Percentiles rank a stretch among this genome's conserved stretches.
These are phyloP conservation scores for Meta bourneti DNA, from an alignment of 2,888 invertebrate species.

Conservation along the genomic window DNA sequence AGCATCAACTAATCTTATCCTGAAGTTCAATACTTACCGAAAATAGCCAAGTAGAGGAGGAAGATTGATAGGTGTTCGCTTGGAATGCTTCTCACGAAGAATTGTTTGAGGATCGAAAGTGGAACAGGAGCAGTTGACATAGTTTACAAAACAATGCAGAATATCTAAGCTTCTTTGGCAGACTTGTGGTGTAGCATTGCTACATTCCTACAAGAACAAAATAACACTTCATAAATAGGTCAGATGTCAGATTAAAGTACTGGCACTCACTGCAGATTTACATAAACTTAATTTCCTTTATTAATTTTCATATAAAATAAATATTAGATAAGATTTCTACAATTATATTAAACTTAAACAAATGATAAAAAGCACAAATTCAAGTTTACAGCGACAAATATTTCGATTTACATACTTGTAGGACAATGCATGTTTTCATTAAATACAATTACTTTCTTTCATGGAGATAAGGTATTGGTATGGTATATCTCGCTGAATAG, in stretches of 20 bases:
- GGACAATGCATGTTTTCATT: too few relatives aligned
- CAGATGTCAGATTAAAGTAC: too few relatives aligned
- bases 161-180: conserved; percentile 60
- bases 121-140: conserved; percentile 25
- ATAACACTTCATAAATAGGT: background rate
- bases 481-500: too few relatives aligned
- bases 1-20: too few relatives aligned
- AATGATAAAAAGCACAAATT: too few relatives aligned
- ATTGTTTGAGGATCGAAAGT: conserved; percentile 33
- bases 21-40: conserved; percentile 28
- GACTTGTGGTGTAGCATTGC: conserved; percentile 27
- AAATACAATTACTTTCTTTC: too few relatives aligned
- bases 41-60: conserved; percentile 71
- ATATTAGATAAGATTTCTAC: too few relatives aligned
- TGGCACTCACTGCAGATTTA: background rate
- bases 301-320: too few relatives aligned
- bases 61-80: conserved; percentile 61
- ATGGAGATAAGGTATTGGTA: too few relatives aligned
- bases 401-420: too few relatives aligned
- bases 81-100: conserved; percentile 21
- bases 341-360: too few relatives aligned
- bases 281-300: background rate
- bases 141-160: conserved; percentile 55
- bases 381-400: too few relatives aligned
- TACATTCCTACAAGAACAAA: conserved; percentile 23